Evolutionary conservation across 2,113 vertebrate species (phyloP).

Genomic region (Candoia aspera): DNA sequence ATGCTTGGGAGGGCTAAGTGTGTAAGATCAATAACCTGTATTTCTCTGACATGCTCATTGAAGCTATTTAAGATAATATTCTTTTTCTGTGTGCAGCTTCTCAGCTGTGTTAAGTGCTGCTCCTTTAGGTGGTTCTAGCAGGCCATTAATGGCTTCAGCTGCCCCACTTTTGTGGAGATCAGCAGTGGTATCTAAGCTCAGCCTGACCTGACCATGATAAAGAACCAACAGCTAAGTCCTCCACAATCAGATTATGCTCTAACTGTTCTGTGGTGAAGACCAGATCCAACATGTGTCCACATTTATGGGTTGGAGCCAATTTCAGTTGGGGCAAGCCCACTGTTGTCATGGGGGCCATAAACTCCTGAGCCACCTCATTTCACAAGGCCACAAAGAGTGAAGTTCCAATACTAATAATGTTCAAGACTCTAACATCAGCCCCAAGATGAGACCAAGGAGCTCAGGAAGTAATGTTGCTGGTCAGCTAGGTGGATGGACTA

Average conservation of each 20-base stretch:
- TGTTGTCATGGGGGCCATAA: background rate
- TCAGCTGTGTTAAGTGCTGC: too few species aligned
- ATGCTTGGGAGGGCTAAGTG: too few species aligned
- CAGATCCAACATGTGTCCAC: background rate
- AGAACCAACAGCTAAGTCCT: too few species aligned
- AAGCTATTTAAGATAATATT: too few species aligned
- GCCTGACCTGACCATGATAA: too few species aligned
- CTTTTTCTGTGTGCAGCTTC: too few species aligned
- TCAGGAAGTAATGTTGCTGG: background rate
- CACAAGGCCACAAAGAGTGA: background rate
- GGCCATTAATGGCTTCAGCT: too few species aligned
- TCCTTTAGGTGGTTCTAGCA: too few species aligned
- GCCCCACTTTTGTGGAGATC: too few species aligned
- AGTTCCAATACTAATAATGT: background rate
- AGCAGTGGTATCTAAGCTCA: too few species aligned
- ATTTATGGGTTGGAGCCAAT: background rate
- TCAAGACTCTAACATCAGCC: background rate
- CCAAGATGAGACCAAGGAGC: background rate
- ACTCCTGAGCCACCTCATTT: background rate
- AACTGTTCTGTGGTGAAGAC: background rate
- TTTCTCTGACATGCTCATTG: too few species aligned
- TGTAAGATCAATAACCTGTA: too few species aligned
- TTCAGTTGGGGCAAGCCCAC: background rate
- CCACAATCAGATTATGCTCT: background rate
- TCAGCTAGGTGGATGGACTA: background rate